These are phyloP conservation scores for Thunnus maccoyii DNA, from an alignment of 2,113 vertebrate species.

Conservation along the genomic window DNA sequence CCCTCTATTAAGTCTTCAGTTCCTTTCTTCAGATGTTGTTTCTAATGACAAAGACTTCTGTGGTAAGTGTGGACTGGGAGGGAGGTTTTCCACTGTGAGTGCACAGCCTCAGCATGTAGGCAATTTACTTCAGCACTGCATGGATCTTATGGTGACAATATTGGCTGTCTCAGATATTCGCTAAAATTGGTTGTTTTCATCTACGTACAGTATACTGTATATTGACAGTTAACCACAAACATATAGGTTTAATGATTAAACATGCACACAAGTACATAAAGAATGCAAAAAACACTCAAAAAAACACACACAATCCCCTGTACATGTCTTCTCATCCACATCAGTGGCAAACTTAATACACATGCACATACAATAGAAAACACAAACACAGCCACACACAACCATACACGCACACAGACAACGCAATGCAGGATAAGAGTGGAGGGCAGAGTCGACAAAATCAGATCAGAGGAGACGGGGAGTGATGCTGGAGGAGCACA, in stretches of 20 bases:
- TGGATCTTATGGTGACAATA: no score
- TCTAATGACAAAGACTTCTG: no score
- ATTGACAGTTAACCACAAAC: not conserved
- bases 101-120: not conserved
- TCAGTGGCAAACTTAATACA: not conserved
- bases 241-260: not conserved
- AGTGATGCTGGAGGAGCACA: conserved; percentile 28
- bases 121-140: not conserved
- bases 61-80: no score
- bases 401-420: not conserved
- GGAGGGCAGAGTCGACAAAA: conserved; percentile 23
- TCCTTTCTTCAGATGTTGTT: not conserved
- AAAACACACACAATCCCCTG: not conserved
- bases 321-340: not conserved
- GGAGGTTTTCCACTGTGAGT: no score
- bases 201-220: not conserved
- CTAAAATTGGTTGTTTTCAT: not conserved
- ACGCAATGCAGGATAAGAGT: conserved; percentile 15
- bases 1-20: not conserved
- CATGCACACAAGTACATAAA: not conserved
- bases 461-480: conserved; percentile 37
- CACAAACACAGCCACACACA: not conserved
- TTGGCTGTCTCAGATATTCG: no score
- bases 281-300: not conserved
- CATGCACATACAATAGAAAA: not conserved